Base-by-base conservation (phyloP, 1,140 invertebrate species). In the Gryllus bimaculatus region DNA sequence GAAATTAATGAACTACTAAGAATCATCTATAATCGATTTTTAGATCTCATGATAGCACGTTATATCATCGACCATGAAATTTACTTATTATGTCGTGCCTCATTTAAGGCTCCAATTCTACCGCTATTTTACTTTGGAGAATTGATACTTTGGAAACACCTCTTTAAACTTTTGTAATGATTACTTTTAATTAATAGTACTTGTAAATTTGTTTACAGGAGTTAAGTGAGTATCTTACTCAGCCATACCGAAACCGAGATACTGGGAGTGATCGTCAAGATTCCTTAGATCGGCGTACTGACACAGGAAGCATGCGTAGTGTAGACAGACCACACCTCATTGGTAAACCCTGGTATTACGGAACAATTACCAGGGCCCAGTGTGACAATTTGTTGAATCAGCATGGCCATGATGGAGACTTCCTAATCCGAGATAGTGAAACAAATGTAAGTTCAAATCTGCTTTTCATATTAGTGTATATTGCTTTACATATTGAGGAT, bases 401-500 rank as follows among this genome's bases (percentile, higher is more conserved):
- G 83, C 93, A 95, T 86, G 98, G 96, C 26, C 92, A 95, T 82
- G 96, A 99, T 87, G 98, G 98, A 39, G 98, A 99, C 88, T 99
- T 99, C 88, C 91, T 99, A 82, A 97, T 99, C 84, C 89, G 98
- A 84, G 97, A 99, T 87, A 98, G 96, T 86, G 98, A 99, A 91
- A 98, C 97, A 84, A 98, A 98, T 89, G 97, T 99, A 87, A 94
- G 93, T 91, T 66, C 54, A 13, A 18, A 10, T 66, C 5, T 39
- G 26, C 5, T 39, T 39, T 39, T 39, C 26, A 39, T 39, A 39
- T 39, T 39, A 39, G 26, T 39, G 26, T 39, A 39, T 5, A 2
- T 1, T 39, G 26, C n/a, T n/a, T n/a, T n/a, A n/a, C n/a, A n/a
- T n/a, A n/a, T n/a, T n/a, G n/a, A n/a, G n/a, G n/a, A n/a, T n/a